A percentile compares a stretch with the other conserved stretches of the same genome.
Evolutionary conservation across 2,888 invertebrate species (phyloP).

Genomic region (Cyaniris semiargus): DNA sequence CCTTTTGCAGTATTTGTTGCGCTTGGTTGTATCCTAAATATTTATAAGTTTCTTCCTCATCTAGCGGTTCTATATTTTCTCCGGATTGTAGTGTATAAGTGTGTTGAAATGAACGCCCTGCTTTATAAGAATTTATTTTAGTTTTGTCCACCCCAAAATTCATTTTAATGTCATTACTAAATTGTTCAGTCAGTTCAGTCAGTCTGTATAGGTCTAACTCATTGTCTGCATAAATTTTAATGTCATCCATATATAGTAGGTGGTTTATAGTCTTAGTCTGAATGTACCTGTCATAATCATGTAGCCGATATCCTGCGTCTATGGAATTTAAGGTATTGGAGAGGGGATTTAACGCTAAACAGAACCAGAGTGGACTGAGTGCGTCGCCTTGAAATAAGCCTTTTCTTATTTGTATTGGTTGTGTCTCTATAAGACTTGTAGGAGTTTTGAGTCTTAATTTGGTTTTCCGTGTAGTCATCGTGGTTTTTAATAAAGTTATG

Average conservation of each 20-base stretch:
- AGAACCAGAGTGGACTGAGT: conserved; percentile 33
- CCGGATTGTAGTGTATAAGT: conserved; percentile 27
- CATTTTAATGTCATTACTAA: conserved; percentile 37
- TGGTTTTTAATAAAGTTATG: conserved; percentile 29
- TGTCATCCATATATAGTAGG: conserved; percentile 35
- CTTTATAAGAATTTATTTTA: conserved; percentile 33
- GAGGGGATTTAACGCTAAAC: conserved; percentile 23
- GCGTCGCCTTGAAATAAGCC: conserved; percentile 41
- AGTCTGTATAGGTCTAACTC: conserved; percentile 21
- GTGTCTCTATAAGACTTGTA: conserved; percentile 32
- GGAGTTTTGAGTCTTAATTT: conserved; percentile 25
- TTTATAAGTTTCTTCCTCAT: conserved; percentile 35
- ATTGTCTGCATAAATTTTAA: conserved; percentile 33
- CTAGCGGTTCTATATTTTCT: conserved; percentile 33
- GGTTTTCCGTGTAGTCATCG: conserved; percentile 36
- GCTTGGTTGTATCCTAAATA: conserved; percentile 34
- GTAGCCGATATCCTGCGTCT: neutral
- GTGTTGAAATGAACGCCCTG: conserved; percentile 32
- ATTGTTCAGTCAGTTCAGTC: conserved; percentile 28
- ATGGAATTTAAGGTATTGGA: conserved; percentile 19
- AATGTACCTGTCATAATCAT: neutral
- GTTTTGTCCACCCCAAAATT: conserved; percentile 40
- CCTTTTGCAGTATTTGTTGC: neutral
- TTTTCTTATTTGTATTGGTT: conserved; percentile 36
- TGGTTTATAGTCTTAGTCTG: conserved; percentile 29